A percentile compares a stretch with the other conserved stretches of the same genome.
phyloP scores from a whole-genome alignment of 2,888 invertebrate genomes.

The Panorpa germanica region DNA sequence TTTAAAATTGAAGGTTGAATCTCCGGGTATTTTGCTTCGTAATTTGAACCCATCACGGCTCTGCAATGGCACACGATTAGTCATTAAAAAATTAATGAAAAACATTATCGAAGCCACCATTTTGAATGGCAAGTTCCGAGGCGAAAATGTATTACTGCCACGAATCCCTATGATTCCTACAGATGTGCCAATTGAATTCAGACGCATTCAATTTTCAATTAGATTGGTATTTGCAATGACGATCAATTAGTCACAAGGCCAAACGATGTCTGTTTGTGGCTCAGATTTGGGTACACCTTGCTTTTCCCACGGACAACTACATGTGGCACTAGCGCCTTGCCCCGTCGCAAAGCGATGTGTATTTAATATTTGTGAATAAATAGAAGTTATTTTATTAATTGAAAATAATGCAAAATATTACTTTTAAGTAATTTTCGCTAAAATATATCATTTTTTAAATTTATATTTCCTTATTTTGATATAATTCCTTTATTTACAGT shows the following conservation, averaged over 20 bases:
- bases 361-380: no score
- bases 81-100: constrained; percentile 14
- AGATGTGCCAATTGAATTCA: constrained; percentile 16
- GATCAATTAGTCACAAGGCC: constrained; percentile 17
- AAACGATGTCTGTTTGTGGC: constrained; percentile 14
- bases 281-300: constrained; percentile 14
- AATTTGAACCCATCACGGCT: constrained; percentile 13
- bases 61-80: constrained; percentile 12
- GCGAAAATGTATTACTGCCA: constrained; percentile 15
- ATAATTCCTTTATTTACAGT: no score
- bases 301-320: no score
- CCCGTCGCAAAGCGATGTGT: no score
- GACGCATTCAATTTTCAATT: constrained; percentile 16
- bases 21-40: constrained; percentile 12
- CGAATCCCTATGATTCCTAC: constrained; percentile 18
- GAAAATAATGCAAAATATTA: no score
- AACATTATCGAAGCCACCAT: constrained; percentile 17
- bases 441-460: no score
- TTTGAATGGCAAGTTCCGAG: constrained; percentile 12
- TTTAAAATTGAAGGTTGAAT: constrained; percentile 12
- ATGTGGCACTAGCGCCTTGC: no score
- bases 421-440: no score
- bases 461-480: no score
- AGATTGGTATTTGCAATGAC: constrained; percentile 16
- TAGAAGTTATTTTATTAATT: no score